Base-by-base conservation (phyloP, 2,797 vertebrate species). In the Alauda arvensis region DNA sequence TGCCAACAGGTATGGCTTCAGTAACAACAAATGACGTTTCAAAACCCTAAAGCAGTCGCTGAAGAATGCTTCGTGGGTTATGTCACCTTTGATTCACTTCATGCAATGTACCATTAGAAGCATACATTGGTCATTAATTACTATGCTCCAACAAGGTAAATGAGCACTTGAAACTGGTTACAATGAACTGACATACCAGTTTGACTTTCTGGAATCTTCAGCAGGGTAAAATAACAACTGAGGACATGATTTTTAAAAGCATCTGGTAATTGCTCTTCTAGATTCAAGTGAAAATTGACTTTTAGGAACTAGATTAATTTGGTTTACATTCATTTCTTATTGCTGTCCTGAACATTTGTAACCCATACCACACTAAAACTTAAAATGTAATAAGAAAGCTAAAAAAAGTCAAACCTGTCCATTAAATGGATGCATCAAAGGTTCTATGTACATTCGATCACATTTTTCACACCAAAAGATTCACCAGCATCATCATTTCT, bases 1-100 rank as follows among this genome's bases (percentile, higher is more conserved):
- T 60, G 60, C 45, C 77, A 87, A 57, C 29, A 55, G 1, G 5
- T 48, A 75, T 24, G 37, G 55, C 51, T 89, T 55, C 55, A 79
- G 34, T 21, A 82, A 82, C 26, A 92, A 83, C 28, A 83, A 81
- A 66, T 48, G n/a, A 69, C 49, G 77, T 79, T 92, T 93, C 70
- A 83, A 60, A 77, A 69, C 24, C 43, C 65, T 77, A 85, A 59
- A 84, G 68, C 67, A 81, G 52, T 51, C 63, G 51, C 65, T 31
- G 52, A 75, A 67, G 56, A 92, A 92, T 3, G 9, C 26, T 66
- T 69, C 37, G 33, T 5, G 29, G 45, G 10, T 66, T 89, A 83
- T 56, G 74, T 51, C 90, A 85, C 59, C 65, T 83, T 75, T 61
- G 53, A 89, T 77, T 88, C 76, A 83, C 63, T 72, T 85, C 59